Conservation (phyloP, 1,140 invertebrate species). For the Lucilia cuprina region DNA sequence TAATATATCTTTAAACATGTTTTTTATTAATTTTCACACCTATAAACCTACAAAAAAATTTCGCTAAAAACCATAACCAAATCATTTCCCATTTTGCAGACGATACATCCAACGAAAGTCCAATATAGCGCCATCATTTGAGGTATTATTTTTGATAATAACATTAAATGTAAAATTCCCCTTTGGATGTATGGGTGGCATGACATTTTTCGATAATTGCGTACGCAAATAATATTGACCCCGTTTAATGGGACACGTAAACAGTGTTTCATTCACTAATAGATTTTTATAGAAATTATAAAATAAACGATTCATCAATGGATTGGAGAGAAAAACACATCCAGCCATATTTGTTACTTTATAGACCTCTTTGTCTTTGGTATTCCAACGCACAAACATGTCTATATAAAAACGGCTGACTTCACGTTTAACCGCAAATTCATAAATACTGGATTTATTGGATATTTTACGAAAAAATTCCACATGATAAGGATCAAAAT, state of each 20-base stretch:
- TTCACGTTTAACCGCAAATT: background rate
- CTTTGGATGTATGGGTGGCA: background rate
- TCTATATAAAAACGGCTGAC: background rate
- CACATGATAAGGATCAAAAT: background rate
- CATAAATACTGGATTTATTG: background rate
- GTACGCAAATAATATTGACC: background rate
- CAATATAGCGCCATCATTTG: background rate
- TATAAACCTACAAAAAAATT: too few relatives aligned
- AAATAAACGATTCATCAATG: background rate
- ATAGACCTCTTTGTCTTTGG: background rate
- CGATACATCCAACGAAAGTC: background rate
- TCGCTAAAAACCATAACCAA: too few relatives aligned
- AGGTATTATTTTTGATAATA: background rate
- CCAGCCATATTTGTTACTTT: background rate
- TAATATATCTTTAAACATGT: too few relatives aligned
- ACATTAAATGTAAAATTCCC: background rate
- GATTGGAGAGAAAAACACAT: background rate
- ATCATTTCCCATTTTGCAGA: too few relatives aligned
- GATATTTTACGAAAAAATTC: background rate
- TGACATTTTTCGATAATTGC: background rate
- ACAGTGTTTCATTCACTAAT: background rate
- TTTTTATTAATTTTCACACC: too few relatives aligned
- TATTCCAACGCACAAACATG: background rate
- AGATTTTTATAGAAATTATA: conserved; percentile 26
- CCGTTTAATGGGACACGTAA: background rate